Conservation (phyloP, 1,140 invertebrate genomes). For the Holcopasites calliopsidis region DNA sequence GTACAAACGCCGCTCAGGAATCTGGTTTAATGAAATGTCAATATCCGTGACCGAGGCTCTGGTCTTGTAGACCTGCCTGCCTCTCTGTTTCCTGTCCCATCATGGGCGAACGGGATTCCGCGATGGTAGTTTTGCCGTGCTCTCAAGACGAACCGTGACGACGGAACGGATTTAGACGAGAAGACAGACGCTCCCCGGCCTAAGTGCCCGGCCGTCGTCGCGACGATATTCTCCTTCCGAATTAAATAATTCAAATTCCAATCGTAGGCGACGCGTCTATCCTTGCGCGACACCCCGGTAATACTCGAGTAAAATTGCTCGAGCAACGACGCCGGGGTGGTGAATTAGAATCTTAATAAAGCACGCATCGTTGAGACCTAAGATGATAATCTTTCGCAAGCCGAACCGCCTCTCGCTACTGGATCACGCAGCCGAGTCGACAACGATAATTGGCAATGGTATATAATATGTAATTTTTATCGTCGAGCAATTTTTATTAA, state of each 20-base stretch:
- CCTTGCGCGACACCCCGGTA: background rate
- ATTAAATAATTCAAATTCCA: slow-evolving; percentile 56
- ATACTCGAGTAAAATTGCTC: slow-evolving; percentile 1
- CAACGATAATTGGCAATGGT: slow-evolving; percentile 10
- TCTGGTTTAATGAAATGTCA: slow-evolving; percentile 63
- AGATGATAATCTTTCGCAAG: slow-evolving; percentile 30
- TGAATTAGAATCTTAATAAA: slow-evolving; percentile 45
- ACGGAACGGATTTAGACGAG: slow-evolving; percentile 36
- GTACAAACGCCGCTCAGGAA: slow-evolving; percentile 56
- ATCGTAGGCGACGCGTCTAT: slow-evolving; percentile 31
- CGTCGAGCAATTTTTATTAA: slow-evolving; percentile 24
- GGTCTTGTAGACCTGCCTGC: slow-evolving; percentile 55
- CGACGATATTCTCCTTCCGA: slow-evolving; percentile 36
- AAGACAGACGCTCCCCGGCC: background rate
- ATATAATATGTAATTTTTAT: slow-evolving; percentile 2
- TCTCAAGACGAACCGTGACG: slow-evolving; percentile 56
- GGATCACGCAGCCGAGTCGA: background rate
- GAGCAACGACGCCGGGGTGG: background rate
- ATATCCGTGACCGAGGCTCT: slow-evolving; percentile 56
- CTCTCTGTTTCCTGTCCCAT: slow-evolving; percentile 35
- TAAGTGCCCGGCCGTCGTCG: background rate
- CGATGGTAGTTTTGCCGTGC: slow-evolving; percentile 51
- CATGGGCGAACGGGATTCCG: slow-evolving; percentile 22
- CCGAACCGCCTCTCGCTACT: background rate
- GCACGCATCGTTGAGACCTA: slow-evolving; percentile 19